Percentiles rank a stretch among this genome's conserved stretches.
These are phyloP conservation scores for Oreonectes daqikongensis DNA, from an alignment of 2,797 vertebrate species.

Conservation along the genomic window DNA sequence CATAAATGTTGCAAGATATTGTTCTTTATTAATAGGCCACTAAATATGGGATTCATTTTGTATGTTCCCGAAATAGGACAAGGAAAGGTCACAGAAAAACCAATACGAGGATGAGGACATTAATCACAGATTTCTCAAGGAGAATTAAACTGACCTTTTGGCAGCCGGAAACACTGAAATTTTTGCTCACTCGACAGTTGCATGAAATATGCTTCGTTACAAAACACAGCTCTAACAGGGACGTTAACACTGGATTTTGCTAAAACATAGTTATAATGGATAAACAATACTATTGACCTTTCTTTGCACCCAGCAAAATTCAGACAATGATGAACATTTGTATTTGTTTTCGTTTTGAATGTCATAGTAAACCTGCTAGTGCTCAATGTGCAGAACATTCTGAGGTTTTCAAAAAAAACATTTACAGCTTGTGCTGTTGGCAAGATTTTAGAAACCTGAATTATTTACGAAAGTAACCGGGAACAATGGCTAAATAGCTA, in stretches of 20 bases:
- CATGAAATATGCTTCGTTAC: constrained; percentile 33
- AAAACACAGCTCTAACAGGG: constrained; percentile 18
- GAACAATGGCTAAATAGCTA: neutral
- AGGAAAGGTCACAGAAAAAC: constrained; percentile 54
- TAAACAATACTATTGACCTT: constrained; percentile 25
- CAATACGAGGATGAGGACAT: constrained; percentile 55
- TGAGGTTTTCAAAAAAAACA: neutral
- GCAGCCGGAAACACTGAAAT: constrained; percentile 41
- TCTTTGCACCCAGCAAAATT: neutral
- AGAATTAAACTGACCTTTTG: constrained; percentile 58
- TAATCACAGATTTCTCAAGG: constrained; percentile 58
- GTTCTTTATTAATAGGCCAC: constrained; percentile 50
- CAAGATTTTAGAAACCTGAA: neutral
- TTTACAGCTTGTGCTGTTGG: neutral
- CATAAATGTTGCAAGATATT: constrained; percentile 37
- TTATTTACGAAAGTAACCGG: neutral
- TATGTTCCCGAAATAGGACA: constrained; percentile 42
- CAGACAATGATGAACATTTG: neutral
- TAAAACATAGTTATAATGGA: neutral
- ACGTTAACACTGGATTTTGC: constrained; percentile 30
- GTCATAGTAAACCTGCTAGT: neutral
- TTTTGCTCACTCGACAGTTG: constrained; percentile 32
- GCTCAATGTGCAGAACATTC: neutral
- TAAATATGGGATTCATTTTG: constrained; percentile 45
- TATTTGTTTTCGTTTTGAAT: neutral